Base-by-base conservation (phyloP, 2,888 invertebrate species). In the Dermolepida albohirtum region DNA sequence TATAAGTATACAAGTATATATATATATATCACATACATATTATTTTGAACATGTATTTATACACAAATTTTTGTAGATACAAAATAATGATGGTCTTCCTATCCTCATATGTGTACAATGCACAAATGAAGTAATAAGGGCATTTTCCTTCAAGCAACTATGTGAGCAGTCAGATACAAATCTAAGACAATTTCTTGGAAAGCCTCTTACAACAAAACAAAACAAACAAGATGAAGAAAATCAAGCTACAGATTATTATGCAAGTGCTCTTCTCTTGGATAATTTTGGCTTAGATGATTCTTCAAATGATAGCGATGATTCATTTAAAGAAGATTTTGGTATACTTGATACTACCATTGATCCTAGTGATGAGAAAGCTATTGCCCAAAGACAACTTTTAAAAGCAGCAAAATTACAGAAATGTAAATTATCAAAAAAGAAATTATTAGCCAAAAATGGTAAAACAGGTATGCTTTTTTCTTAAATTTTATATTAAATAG, bases 161-260 rank as follows among this genome's bases (percentile, higher is more conserved):
- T 85, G 85, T 73, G 84, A 84, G 76, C 83, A 83, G 66, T 84
- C 85, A 0, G 84, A 85, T 71, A 70, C 77, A 34, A 84, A 81
- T 69, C 77, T 86, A 11, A 77, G 84, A 43, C 80, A 81, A 68
- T 84, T 82, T 69, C 72, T 84, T 12, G 83, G 83, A 5, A 82
- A 83, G 74, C 83, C 83, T 5, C 66, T 76, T 39, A 27, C 70
- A 64, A 71, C 71, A 12, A 78, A 77, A 70, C 76, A 73, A 29
- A 75, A 74, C 47, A 80, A 79, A 70, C 75, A 77, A 72, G 79
- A 79, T 71, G 75, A 77, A 44, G 75, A 73, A 65, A 73, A 70
- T 67, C 73, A 75, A 29, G 74, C 74, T 14, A 74, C 71, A 39
- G 78, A 80, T 64, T 76, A 78, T 8, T 74, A 75, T 70, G 47